Evolutionary conservation across 2,113 vertebrate genomes (phyloP), one percentile per base, ranked within the genome.

Genomic region (Andinoacara biseriatus): DNA sequence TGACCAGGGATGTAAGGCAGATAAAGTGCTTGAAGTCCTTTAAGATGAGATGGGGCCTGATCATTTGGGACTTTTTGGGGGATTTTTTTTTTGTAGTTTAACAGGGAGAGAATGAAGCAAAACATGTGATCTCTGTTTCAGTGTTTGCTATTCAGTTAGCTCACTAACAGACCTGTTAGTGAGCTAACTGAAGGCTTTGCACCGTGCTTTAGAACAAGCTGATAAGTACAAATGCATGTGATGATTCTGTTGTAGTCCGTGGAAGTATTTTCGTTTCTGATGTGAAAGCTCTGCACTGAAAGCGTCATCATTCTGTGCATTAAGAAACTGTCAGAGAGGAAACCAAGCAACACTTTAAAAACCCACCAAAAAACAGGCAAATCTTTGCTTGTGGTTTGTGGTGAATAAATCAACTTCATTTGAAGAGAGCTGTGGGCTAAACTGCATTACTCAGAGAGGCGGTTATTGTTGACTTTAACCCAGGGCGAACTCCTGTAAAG

Each of bases 391-490:
- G 72, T 78, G 79, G 87, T 77, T 62, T 56, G 72, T 3, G n/a
- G 72, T 82, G 81, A 91, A 89, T 86, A 94, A 88, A 92, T 93
- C 87, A 85, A 52, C 62, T 78, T 81, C 84, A 89, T 87, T 40
- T 86, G 84, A 52, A 63, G 65, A 83, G 72, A 58, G 88, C 91
- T 84, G 72, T 1, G 63, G 81, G 91, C 81, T 56, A 85, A 76
- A 85, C 63, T 35, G 81, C 77, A 87, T 92, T 88, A 86, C 87
- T 84, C 82, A 90, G 80, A 90, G 79, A 87, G 67, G 65, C 31
- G 5, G 15, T 91, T 89, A 85, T 89, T 92, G 84, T 94, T 92
- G 89, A 90, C 92, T 92, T 89, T 92, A 74, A 90, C 89, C 87
- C 35, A 76, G 58, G 84, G 90, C 78, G 7, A 84, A 80, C 74